Conservation (phyloP, 2,888 invertebrate genomes). For the Melanchra persicariae region DNA sequence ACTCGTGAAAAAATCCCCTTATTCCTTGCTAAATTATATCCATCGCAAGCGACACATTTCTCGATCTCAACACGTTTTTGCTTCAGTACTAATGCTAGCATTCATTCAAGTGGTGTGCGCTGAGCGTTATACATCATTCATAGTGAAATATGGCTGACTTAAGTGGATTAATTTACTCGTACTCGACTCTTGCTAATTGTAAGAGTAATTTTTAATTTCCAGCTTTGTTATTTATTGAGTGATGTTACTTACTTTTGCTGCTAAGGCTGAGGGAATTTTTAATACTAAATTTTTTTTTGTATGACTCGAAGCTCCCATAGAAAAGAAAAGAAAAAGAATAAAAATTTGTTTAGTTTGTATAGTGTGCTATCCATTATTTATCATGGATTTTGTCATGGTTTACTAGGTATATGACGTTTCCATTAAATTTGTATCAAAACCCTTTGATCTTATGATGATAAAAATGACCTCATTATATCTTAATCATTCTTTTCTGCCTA, state of each 20-base stretch:
- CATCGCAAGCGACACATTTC: constrained; percentile 29
- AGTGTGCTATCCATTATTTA: too few relatives aligned
- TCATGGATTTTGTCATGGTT: too few relatives aligned
- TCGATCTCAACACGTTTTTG: constrained; percentile 54
- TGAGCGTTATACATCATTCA: constrained; percentile 44
- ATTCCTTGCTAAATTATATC: constrained; percentile 28
- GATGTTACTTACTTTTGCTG: background rate
- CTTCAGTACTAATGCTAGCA: constrained; percentile 40
- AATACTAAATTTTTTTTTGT: too few relatives aligned
- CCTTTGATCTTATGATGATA: too few relatives aligned
- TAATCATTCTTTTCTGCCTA: too few relatives aligned
- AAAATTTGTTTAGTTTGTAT: too few relatives aligned
- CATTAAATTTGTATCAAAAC: too few relatives aligned
- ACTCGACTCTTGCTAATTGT: constrained; percentile 48
- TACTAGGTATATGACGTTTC: too few relatives aligned
- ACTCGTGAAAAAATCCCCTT: background rate
- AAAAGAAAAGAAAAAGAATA: too few relatives aligned
- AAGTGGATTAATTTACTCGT: constrained; percentile 59
- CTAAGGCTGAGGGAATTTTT: background rate
- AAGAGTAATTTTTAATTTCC: constrained; percentile 43
- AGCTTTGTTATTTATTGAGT: constrained; percentile 30
- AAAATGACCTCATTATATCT: too few relatives aligned
- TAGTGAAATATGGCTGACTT: constrained; percentile 47
- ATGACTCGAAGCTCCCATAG: too few relatives aligned
- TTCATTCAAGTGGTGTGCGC: constrained; percentile 54